Percentiles rank a stretch among this genome's conserved stretches.
These are phyloP conservation scores for Schrankia costaestrigalis DNA, from an alignment of 2,888 invertebrate genomes.

Conservation along the genomic window DNA sequence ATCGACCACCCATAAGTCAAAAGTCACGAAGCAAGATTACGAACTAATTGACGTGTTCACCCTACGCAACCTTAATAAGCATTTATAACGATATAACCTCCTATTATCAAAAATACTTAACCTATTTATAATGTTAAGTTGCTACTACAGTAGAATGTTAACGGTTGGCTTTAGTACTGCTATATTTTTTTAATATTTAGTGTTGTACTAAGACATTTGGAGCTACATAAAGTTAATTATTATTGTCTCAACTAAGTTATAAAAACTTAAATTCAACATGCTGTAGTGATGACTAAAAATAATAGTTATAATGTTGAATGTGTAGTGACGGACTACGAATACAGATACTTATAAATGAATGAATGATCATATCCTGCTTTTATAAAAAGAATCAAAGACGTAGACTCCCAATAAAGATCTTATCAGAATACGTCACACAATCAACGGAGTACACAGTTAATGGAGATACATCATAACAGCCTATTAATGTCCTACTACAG, in stretches of 20 bases:
- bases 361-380: no score
- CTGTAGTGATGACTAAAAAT: no score
- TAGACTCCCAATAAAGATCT: no score
- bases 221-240: slow-evolving; percentile 2
- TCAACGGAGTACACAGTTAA: no score
- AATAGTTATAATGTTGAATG: no score
- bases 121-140: slow-evolving; percentile 60
- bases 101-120: slow-evolving; percentile 76
- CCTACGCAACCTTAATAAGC: slow-evolving; percentile 69
- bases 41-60: slow-evolving; percentile 73
- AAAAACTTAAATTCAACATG: no score
- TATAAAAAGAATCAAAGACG: no score
- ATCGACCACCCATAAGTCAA: slow-evolving; percentile 73
- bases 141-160: slow-evolving; percentile 34
- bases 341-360: no score
- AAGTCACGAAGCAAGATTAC: slow-evolving; percentile 72
- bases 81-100: slow-evolving; percentile 70
- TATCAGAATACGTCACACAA: no score
- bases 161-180: slow-evolving; percentile 13
- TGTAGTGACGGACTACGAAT: no score
- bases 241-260: background rate
- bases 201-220: slow-evolving; percentile 9
- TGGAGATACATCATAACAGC: no score
- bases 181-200: slow-evolving; percentile 13
- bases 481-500: no score